Percentiles rank a stretch among this genome's conserved stretches.
Conservation (phyloP, 2,797 vertebrate genomes). For the Malacoraja senta region DNA sequence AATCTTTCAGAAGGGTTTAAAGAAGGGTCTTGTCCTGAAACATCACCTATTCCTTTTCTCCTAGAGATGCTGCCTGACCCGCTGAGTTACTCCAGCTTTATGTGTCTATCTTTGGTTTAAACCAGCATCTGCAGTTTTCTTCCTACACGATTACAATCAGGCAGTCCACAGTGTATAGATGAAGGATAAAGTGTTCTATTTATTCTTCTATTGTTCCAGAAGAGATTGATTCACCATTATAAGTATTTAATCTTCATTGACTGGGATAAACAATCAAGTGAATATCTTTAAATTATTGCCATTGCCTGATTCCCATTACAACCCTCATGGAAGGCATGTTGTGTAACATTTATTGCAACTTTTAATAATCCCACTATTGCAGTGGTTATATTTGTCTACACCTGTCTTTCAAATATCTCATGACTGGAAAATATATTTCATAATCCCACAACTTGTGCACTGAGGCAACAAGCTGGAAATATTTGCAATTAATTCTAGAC, state of each 20-base stretch:
- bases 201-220: background rate
- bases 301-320: background rate
- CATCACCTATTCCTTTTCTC: no score
- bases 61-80: no score
- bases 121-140: no score
- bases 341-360: background rate
- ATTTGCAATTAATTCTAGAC: background rate
- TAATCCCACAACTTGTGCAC: background rate
- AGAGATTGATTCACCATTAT: background rate
- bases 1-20: no score
- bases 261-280: background rate
- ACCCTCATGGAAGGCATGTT: background rate
- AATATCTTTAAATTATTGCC: background rate
- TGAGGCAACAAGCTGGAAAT: background rate
- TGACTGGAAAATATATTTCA: background rate
- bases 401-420: background rate
- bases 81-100: no score
- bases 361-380: background rate
- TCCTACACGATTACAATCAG: no score
- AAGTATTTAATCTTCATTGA: background rate
- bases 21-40: no score
- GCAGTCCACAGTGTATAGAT: no score
- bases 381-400: background rate
- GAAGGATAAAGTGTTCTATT: no score
- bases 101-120: no score